Base-by-base conservation (phyloP, 2,888 invertebrate genomes). In the Ommatoiulus sabulosus region DNA sequence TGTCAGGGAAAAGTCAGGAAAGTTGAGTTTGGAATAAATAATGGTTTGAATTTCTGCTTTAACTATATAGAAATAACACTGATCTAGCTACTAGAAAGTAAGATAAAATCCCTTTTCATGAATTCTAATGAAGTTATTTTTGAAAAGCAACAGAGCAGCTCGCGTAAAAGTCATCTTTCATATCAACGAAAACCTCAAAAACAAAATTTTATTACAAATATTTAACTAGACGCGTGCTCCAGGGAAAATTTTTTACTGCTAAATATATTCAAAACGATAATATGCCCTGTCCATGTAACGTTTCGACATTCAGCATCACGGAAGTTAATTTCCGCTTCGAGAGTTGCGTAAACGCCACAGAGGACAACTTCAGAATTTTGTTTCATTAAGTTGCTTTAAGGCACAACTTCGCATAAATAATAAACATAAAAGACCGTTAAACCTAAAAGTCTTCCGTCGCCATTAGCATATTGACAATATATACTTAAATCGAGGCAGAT, bases 311-410 rank as follows among this genome's bases (percentile, higher is more conserved):
- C 12, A 35, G 80, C 10, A 10, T 80, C 35, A 80, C 12, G 80
- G 80, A 80, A 35, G 35, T 80, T 80, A 35, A 35, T 80, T 80
- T 80, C 80, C 80, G 80, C 35, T 20, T 35, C 80, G 35, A 80
- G 35, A 12, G 80, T 35, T 10, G 35, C 35, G 12, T 7, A 35
- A 80, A 10, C 24, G 7, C 35, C 35, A 10, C 24, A 80, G 80
- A 7, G 24, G 20, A 80, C 80, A 80, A 80, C 20, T 35, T 80
- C 35, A 80, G 24, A 35, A 35, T 15, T 8, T 35, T 35, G 20
- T 80, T 80, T 80, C 1, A 35, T 3, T 35, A 80, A 80, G 2
- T 35, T 80, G 35, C 80, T 80, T 35, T 35, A 10, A 35, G 35
- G 80, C 80, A 80, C 8, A 35, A 24, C 12, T 35, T 35, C 24